These are phyloP conservation scores for Epinephelus lanceolatus DNA, from an alignment of 2,113 vertebrate species.

Conservation along the genomic window DNA sequence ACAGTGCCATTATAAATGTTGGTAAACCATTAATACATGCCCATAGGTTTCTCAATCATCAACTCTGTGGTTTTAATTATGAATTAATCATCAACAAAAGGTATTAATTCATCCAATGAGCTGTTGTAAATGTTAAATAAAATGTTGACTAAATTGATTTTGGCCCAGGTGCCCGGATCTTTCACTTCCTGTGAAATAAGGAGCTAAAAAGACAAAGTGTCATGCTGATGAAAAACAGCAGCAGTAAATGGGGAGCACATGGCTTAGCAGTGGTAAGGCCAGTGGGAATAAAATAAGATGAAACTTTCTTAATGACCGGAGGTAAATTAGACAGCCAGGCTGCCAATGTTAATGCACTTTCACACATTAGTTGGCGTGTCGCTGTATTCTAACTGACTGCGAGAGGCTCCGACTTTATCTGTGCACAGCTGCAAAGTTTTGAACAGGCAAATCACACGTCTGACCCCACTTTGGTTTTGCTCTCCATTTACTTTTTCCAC, in stretches of 20 bases:
- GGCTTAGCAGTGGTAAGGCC: background rate
- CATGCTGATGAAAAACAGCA: background rate
- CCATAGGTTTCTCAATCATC: background rate
- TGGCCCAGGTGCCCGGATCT: background rate
- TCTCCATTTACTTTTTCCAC: background rate
- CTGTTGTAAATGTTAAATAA: background rate
- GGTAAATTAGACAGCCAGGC: slow-evolving; percentile 8
- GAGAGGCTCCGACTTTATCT: background rate
- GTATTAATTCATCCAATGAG: background rate
- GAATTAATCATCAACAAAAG: background rate
- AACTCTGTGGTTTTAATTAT: background rate
- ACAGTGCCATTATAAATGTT: background rate
- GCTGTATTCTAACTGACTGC: background rate
- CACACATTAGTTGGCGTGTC: background rate
- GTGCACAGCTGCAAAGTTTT: background rate
- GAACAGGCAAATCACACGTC: background rate
- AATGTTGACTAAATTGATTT: background rate
- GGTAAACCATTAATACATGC: background rate
- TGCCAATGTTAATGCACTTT: slow-evolving; percentile 8
- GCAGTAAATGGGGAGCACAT: background rate
- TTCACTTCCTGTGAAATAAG: background rate
- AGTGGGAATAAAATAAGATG: background rate
- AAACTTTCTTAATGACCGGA: slow-evolving; percentile 2
- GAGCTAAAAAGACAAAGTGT: background rate
- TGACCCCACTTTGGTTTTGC: background rate